phyloP scores from a whole-genome alignment of 2,797 vertebrate species.

The Stomatorhinus walkeri region DNA sequence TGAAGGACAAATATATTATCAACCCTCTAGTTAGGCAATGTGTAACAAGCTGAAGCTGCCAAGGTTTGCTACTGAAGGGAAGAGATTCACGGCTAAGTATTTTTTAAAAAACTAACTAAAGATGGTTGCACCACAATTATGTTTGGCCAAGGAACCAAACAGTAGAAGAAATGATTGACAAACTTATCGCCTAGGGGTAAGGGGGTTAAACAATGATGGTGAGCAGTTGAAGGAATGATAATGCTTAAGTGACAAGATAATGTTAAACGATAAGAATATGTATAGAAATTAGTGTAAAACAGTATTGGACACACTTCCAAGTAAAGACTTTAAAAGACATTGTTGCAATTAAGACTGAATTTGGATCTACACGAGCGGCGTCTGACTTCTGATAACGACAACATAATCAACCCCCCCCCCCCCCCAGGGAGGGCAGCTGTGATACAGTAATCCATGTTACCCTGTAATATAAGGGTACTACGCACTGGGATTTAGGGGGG shows the following conservation, averaged over 20 bases:
- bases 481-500: conserved; percentile 35
- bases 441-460: conserved; percentile 35
- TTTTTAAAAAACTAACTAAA: too few species aligned
- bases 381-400: background rate
- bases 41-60: background rate
- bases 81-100: too few species aligned
- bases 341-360: background rate
- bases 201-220: background rate
- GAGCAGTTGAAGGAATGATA: background rate
- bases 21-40: background rate
- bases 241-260: background rate
- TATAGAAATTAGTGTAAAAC: background rate
- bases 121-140: background rate
- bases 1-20: too few species aligned
- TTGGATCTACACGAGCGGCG: background rate
- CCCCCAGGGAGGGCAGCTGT: background rate
- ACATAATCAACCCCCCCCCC: background rate
- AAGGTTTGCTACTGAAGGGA: too few species aligned
- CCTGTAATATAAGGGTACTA: conserved; percentile 67
- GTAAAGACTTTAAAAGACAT: background rate
- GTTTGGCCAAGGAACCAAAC: background rate
- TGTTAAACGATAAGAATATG: background rate
- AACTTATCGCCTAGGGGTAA: background rate
- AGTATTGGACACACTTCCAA: background rate
- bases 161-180: background rate